phyloP scores from a whole-genome alignment of 1,140 invertebrate species.

The Drosophila malerkotliana region DNA sequence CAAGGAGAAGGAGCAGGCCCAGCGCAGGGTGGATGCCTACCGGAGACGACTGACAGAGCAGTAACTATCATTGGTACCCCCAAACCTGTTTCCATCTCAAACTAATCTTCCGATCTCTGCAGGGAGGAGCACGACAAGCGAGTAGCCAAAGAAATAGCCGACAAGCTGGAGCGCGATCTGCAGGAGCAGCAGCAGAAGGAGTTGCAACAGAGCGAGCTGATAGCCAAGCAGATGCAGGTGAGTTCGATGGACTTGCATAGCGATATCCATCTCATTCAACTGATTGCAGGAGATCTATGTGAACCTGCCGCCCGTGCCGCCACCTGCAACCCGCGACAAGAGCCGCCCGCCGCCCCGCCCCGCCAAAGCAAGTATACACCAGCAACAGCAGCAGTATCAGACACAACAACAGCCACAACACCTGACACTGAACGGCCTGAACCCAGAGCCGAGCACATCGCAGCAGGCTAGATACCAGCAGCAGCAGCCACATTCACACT shows the following conservation, averaged over 20 bases:
- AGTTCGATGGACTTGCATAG: background rate
- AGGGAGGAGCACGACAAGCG: conserved; percentile 90
- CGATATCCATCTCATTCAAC: background rate
- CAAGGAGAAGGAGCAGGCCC: conserved; percentile 88
- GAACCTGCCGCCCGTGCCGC: conserved; percentile 77
- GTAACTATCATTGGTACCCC: conserved; percentile 34
- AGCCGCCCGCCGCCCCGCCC: conserved; percentile 71
- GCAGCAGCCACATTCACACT: conserved; percentile 70
- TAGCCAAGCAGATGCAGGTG: conserved; percentile 84
- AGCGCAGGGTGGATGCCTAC: conserved; percentile 86
- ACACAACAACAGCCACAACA: conserved; percentile 45
- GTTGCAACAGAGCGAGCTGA: conserved; percentile 84
- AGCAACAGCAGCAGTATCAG: conserved; percentile 53
- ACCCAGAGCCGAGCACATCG: conserved; percentile 68
- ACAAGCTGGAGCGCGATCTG: conserved; percentile 87
- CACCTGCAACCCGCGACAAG: conserved; percentile 69
- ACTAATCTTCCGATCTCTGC: conserved; percentile 23
- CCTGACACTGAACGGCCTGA: conserved; percentile 33
- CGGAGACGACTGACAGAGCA: conserved; percentile 77
- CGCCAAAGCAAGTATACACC: conserved; percentile 80
- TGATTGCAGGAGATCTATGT: conserved; percentile 78
- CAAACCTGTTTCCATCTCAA: conserved; percentile 8
- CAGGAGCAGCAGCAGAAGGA: conserved; percentile 85
- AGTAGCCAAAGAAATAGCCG: conserved; percentile 87
- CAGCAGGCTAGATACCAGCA: conserved; percentile 72